phyloP scores from a whole-genome alignment of 1,140 invertebrate genomes.

The Papilio machaon region DNA sequence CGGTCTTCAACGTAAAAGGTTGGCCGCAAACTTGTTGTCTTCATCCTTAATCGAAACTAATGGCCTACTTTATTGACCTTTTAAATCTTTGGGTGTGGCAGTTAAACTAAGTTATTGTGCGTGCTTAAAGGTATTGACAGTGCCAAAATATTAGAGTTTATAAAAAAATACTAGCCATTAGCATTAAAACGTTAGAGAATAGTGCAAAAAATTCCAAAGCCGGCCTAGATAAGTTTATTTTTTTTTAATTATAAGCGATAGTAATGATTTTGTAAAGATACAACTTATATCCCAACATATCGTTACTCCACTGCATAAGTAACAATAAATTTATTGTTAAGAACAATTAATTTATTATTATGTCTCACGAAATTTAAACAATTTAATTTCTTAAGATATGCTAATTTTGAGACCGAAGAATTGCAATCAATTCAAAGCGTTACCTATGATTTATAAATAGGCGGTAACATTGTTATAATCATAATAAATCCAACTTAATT shows the following conservation, averaged over 20 bases:
- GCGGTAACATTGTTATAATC: not conserved
- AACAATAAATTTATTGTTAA: not conserved
- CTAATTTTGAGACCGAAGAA: too few species aligned
- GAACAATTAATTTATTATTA: too few species aligned
- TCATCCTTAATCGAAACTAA: not conserved
- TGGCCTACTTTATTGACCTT: not conserved
- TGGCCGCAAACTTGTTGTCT: too few species aligned
- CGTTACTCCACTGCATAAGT: not conserved
- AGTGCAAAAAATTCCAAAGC: not conserved
- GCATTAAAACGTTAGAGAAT: conserved; percentile 10
- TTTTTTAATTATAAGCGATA: not conserved
- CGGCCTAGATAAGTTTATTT: conserved; percentile 28
- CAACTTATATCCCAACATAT: not conserved
- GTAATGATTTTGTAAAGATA: not conserved
- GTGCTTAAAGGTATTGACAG: not conserved
- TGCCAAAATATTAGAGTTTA: conserved; percentile 31
- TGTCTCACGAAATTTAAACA: too few species aligned
- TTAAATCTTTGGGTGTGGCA: not conserved
- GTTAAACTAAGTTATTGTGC: not conserved
- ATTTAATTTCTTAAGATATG: too few species aligned
- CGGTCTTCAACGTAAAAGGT: too few species aligned
- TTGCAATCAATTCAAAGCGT: too few species aligned
- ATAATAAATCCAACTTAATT: not conserved
- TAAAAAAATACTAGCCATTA: conserved; percentile 14
- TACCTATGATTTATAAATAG: not conserved